phyloP scores from a whole-genome alignment of 2,113 vertebrate species.

The Monopterus albus region DNA sequence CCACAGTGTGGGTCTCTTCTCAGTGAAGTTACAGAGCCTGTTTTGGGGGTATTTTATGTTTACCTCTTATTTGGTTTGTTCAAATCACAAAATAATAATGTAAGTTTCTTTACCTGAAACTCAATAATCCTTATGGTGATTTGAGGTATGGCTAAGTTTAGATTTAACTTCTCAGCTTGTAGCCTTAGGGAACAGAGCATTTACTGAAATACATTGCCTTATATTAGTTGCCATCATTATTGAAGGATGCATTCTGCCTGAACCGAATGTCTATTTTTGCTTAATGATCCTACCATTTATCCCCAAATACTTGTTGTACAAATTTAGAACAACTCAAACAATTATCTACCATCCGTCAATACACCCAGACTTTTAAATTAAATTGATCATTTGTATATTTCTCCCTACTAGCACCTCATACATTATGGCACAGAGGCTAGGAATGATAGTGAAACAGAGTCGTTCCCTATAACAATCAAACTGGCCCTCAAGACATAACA shows the following conservation, averaged over 20 bases:
- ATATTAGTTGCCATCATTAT: slow-evolving; percentile 45
- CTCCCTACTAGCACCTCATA: slow-evolving; percentile 38
- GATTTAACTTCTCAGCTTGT: slow-evolving; percentile 26
- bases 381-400: slow-evolving; percentile 49
- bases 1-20: background rate
- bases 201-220: slow-evolving; percentile 41
- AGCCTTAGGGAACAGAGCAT: slow-evolving; percentile 30
- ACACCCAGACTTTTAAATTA: slow-evolving; percentile 38
- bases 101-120: background rate
- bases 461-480: slow-evolving; percentile 64
- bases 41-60: background rate
- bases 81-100: background rate
- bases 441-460: slow-evolving; percentile 57
- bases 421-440: slow-evolving; percentile 38
- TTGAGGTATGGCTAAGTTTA: slow-evolving; percentile 5
- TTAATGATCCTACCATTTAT: slow-evolving; percentile 51
- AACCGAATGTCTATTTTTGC: slow-evolving; percentile 50
- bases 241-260: slow-evolving; percentile 40
- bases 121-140: slow-evolving; percentile 18
- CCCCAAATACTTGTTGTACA: slow-evolving; percentile 41
- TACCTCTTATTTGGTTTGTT: background rate
- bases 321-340: slow-evolving; percentile 29
- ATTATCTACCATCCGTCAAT: slow-evolving; percentile 44
- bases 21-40: background rate
- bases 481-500: slow-evolving; percentile 51